These are phyloP conservation scores for Erynnis tages DNA, from an alignment of 2,888 invertebrate species.

Conservation along the genomic window DNA sequence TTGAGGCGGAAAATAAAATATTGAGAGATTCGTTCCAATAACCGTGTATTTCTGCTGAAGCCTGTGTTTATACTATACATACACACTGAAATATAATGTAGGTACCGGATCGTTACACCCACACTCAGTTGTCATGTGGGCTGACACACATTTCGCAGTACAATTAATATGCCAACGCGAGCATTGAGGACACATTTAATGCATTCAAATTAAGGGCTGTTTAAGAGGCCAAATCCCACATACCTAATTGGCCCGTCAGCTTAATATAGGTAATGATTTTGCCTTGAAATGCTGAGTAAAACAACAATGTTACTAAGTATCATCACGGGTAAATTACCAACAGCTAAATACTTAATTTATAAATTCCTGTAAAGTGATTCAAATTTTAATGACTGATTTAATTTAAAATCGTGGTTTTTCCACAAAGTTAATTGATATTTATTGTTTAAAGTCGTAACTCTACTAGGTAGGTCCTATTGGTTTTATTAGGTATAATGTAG, in stretches of 20 bases:
- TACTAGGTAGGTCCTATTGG: too few species aligned
- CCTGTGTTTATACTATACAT: slow-evolving; percentile 6
- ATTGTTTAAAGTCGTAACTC: too few species aligned
- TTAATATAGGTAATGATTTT: slow-evolving; percentile 4
- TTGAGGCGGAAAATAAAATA: slow-evolving; percentile 73
- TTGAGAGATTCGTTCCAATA: slow-evolving; percentile 66
- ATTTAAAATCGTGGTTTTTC: too few species aligned
- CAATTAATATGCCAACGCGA: slow-evolving; percentile 21
- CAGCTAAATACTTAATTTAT: too few species aligned
- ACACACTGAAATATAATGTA: slow-evolving; percentile 7
- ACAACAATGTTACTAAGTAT: not conserved
- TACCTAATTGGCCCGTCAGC: slow-evolving; percentile 31
- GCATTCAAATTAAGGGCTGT: slow-evolving; percentile 44
- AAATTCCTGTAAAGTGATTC: too few species aligned
- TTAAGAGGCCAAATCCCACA: slow-evolving; percentile 39
- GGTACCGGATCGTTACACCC: not conserved
- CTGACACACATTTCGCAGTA: slow-evolving; percentile 15
- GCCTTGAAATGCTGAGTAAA: not conserved
- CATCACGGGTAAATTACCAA: too few species aligned
- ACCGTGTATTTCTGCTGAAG: slow-evolving; percentile 32
- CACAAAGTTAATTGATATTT: too few species aligned
- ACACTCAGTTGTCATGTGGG: slow-evolving; percentile 3
- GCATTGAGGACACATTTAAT: slow-evolving; percentile 39
- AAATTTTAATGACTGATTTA: too few species aligned
- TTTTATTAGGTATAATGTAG: too few species aligned